Percentiles rank a stretch among this genome's conserved stretches.
Evolutionary conservation across 2,113 vertebrate genomes (phyloP).

Genomic region (Chionis minor): DNA sequence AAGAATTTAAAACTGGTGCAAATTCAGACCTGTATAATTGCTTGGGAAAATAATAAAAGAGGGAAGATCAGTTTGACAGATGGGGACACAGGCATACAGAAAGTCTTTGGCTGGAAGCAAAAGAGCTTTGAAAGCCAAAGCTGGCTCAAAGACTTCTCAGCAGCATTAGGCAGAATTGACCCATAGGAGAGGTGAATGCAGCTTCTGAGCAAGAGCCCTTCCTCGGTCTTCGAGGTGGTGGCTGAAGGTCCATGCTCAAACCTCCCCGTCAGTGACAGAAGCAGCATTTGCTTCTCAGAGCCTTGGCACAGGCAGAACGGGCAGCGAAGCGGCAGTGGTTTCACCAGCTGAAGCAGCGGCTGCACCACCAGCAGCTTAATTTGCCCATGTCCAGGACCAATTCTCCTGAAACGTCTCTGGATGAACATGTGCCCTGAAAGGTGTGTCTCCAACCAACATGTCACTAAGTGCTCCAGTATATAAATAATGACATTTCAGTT

Average conservation of each 20-base stretch:
- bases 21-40: not conserved
- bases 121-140: not conserved
- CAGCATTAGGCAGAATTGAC: not conserved
- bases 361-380: not conserved
- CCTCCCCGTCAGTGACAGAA: not conserved
- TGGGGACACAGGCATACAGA: not conserved
- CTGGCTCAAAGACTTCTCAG: not conserved
- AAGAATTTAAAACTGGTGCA: not conserved
- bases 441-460: not conserved
- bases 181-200: not conserved
- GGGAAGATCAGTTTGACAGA: not conserved
- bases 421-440: not conserved
- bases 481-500: not conserved
- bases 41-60: not conserved
- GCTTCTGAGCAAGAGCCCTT: not conserved
- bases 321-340: not conserved
- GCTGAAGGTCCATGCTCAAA: rapidly evolving
- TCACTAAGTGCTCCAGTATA: not conserved
- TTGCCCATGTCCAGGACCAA: not conserved
- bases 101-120: not conserved
- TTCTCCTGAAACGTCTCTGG: not conserved
- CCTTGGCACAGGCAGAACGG: not conserved
- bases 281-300: not conserved
- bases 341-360: not conserved
- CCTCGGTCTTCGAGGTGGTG: not conserved